phyloP scores from a whole-genome alignment of 2,888 invertebrate species.

The Epinotia nisella region DNA sequence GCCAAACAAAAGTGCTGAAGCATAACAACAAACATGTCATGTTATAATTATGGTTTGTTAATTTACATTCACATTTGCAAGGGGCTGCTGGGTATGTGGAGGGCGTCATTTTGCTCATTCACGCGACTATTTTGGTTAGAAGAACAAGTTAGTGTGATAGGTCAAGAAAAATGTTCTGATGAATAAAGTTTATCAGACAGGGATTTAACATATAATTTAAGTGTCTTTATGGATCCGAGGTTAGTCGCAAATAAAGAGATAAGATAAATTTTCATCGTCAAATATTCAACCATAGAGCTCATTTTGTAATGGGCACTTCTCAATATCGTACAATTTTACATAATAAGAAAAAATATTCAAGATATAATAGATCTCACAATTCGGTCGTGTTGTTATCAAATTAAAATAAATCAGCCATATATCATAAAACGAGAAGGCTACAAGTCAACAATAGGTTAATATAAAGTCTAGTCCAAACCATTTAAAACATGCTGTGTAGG shows the following conservation, averaged over 20 bases:
- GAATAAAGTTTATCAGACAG: background rate
- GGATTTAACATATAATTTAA: background rate
- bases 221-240: slow-evolving; percentile 17
- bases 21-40: slow-evolving; percentile 66
- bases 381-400: slow-evolving; percentile 79
- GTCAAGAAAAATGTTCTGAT: background rate
- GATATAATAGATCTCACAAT: slow-evolving; percentile 62
- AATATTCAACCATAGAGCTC: slow-evolving; percentile 13
- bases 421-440: slow-evolving; percentile 29
- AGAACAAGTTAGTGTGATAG: background rate
- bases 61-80: slow-evolving; percentile 48
- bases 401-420: slow-evolving; percentile 54
- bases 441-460: slow-evolving; percentile 34
- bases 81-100: slow-evolving; percentile 20
- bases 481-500: slow-evolving; percentile 41
- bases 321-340: background rate
- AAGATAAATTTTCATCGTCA: background rate
- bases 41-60: slow-evolving; percentile 73
- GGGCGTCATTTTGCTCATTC: slow-evolving; percentile 18
- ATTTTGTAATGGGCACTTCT: slow-evolving; percentile 16
- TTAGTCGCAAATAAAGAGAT: background rate
- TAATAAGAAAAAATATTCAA: slow-evolving; percentile 34
- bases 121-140: slow-evolving; percentile 17
- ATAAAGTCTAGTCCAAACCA: slow-evolving; percentile 34
- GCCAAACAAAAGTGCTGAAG: slow-evolving; percentile 83